phyloP scores from a whole-genome alignment of 2,113 vertebrate genomes.

The Pollimyrus isidori region DNA sequence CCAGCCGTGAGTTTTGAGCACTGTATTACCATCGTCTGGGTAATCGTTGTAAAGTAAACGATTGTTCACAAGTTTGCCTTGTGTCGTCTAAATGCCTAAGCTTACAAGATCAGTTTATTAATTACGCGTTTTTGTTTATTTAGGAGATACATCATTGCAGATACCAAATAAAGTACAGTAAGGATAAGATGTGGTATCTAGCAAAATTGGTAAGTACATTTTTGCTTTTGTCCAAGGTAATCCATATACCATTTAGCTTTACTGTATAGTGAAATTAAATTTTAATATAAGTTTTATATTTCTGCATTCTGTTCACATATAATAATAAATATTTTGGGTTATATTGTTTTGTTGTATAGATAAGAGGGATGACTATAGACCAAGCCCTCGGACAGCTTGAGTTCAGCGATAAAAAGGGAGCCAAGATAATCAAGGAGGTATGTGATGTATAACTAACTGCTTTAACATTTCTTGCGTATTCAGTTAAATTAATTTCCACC shows the following conservation, averaged over 20 bases:
- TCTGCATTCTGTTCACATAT: background rate
- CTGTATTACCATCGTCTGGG: background rate
- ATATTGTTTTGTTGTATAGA: slow-evolving; percentile 49
- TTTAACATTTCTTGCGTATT: background rate
- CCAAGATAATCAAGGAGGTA: slow-evolving; percentile 87
- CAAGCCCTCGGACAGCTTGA: slow-evolving; percentile 84
- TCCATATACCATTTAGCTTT: background rate
- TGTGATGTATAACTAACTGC: background rate
- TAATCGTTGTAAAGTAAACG: background rate
- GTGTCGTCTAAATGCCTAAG: background rate
- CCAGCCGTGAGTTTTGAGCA: slow-evolving; percentile 70
- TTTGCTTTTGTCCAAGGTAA: background rate
- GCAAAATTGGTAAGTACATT: slow-evolving; percentile 78
- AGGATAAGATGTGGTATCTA: slow-evolving; percentile 98
- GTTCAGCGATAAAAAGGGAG: slow-evolving; percentile 94
- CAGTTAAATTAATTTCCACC: background rate
- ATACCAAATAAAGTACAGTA: slow-evolving; percentile 93
- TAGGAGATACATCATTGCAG: slow-evolving; percentile 86
- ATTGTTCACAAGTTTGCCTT: background rate
- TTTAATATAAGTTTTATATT: background rate
- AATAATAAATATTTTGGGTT: background rate
- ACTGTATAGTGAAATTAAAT: background rate
- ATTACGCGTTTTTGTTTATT: background rate
- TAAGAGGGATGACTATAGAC: slow-evolving; percentile 86
- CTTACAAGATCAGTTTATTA: background rate